Base-by-base conservation (phyloP, 2,113 vertebrate genomes). In the Silurus asotus region DNA sequence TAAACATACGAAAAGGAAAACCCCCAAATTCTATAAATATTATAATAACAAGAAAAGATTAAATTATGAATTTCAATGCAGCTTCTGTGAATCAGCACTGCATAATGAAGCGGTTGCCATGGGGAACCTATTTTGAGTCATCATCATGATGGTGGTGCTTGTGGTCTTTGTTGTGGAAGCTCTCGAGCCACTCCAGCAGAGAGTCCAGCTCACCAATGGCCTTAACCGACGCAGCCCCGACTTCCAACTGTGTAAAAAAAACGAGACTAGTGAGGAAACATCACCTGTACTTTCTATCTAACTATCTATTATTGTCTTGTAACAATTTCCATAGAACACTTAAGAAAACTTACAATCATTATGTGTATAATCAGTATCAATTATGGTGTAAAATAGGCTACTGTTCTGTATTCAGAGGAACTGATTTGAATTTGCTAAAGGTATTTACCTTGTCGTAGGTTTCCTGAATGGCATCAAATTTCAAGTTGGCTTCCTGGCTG, bases 191-290 rank as follows among this genome's bases (percentile, higher is more conserved):
- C 75, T 96, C 94, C 65, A 99, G 90, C 0, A 99, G 91, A 45
- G 95, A 92, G 69, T 96, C 94, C 89, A 99, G 92, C 89, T 99
- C 98, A 3, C 96, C 97, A 51, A 99, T 90, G 4, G 97, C 96
- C 86, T 99, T 99, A 9, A 94, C 85, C 0, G 95, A 94, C 0
- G 96, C 97, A 51, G 93, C 90, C 1, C 48, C 90, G 25, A 92
- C 86, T 8, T 96, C 93, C 78, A 99, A 88, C 98, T 99, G 94
- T 13, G 84, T n/a, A 6, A 55, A 77, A 53, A 6, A 90, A 2
- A 65, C 51, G 75, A 19, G 84, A 1, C 48, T 82, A 23, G 20
- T 84, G 74, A 85, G 83, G 48, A 64, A 25, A 48, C 53, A 13
- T 8, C 51, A 5, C 2, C 25, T 37, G 8, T 70, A 2, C 13